These are phyloP conservation scores for Cotesia vestalis DNA, from an alignment of 1,140 invertebrate species.

Conservation along the genomic window DNA sequence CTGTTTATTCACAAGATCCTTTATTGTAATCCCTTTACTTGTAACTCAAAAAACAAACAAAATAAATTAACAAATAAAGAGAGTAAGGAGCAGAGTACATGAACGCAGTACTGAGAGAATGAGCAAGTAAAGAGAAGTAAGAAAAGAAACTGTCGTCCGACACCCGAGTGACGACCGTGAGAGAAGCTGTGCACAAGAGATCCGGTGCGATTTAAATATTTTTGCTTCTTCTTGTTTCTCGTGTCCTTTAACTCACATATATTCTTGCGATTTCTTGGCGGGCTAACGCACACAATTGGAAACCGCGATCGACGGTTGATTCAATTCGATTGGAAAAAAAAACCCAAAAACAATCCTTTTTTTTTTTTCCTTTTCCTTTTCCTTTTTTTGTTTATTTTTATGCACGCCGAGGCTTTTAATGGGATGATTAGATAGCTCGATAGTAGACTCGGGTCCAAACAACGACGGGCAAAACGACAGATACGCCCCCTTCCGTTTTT, in stretches of 20 bases:
- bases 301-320: conserved; percentile 11
- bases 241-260: neutral
- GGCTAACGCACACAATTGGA: neutral
- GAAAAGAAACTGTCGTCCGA: conserved; percentile 19
- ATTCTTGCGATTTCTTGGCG: neutral
- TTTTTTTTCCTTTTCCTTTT: neutral
- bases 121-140: conserved; percentile 2
- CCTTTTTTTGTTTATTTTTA: neutral
- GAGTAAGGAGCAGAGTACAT: neutral
- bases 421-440: conserved; percentile 25
- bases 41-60: neutral
- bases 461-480: conserved; percentile 4
- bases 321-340: conserved; percentile 1
- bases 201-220: conserved; percentile 32
- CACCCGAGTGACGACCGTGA: conserved; percentile 38
- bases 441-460: conserved; percentile 1
- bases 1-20: conserved; percentile 26
- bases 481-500: neutral
- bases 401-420: conserved; percentile 14
- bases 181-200: conserved; percentile 22
- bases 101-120: neutral
- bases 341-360: neutral
- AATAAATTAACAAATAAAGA: conserved; percentile 7
- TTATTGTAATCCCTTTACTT: conserved; percentile 33
- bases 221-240: conserved; percentile 4